phyloP scores from a whole-genome alignment of 2,113 vertebrate genomes.

The Spermophilus dauricus region DNA sequence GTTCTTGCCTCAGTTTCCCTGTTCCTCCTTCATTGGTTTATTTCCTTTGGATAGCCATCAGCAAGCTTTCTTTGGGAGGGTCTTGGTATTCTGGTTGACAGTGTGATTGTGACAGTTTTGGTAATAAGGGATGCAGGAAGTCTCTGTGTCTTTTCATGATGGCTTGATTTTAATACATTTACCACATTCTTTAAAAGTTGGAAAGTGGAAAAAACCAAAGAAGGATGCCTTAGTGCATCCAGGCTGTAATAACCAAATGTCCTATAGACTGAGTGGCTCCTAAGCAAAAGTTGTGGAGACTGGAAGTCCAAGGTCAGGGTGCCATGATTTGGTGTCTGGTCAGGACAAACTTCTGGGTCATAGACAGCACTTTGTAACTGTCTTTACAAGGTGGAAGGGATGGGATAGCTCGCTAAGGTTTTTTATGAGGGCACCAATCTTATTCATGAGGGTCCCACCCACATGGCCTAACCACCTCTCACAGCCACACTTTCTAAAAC shows the following conservation, averaged over 20 bases:
- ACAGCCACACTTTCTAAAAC: too few relatives aligned
- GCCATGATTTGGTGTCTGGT: background rate
- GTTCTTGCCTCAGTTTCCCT: too few relatives aligned
- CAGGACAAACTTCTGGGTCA: background rate
- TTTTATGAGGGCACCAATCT: too few relatives aligned
- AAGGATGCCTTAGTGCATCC: background rate
- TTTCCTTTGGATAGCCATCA: too few relatives aligned
- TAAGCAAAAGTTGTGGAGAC: background rate
- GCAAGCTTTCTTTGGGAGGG: too few relatives aligned
- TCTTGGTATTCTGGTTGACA: too few relatives aligned
- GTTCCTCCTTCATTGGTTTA: too few relatives aligned
- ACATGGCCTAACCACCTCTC: too few relatives aligned
- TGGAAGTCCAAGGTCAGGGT: background rate
- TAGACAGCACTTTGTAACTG: background rate
- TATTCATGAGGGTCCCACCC: too few relatives aligned
- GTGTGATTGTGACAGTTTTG: too few relatives aligned
- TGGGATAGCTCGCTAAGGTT: too few relatives aligned
- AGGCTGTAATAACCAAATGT: background rate
- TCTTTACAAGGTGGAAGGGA: background rate
- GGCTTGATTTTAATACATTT: background rate
- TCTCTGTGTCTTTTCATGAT: background rate
- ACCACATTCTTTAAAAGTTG: background rate
- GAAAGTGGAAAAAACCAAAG: background rate
- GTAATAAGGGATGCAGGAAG: background rate
- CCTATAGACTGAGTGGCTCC: background rate